Conservation (phyloP, 37 sponge, comb jelly and placozoan species). For the Halisarca cf. caerulea region DNA sequence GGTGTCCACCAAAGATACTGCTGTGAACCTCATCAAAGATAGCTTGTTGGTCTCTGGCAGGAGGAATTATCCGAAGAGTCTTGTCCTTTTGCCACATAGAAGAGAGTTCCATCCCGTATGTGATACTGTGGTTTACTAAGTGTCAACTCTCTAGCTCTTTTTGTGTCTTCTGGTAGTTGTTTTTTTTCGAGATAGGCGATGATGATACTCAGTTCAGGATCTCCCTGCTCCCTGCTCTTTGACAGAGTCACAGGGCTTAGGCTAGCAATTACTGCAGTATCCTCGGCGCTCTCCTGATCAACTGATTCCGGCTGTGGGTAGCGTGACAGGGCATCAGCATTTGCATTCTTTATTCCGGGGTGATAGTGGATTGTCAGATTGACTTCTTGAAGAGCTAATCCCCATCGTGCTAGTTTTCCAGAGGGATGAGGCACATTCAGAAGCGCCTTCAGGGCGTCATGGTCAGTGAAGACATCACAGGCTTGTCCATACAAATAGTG, state of each 20-base stretch:
- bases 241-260: background rate
- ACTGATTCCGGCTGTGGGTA: background rate
- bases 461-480: conserved; percentile 23
- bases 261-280: too few species aligned
- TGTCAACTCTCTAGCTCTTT: background rate
- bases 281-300: too few species aligned
- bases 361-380: conserved; percentile 6
- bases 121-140: background rate
- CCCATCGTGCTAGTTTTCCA: conserved; percentile 33
- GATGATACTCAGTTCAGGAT: conserved; percentile 6
- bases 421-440: conserved; percentile 30
- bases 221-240: conserved; percentile 9
- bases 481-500: conserved; percentile 30
- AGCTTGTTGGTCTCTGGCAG: background rate
- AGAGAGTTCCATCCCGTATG: conserved; percentile 31
- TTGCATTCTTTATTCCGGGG: background rate
- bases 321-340: conserved; percentile 32
- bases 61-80: conserved; percentile 15
- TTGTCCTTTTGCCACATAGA: conserved; percentile 17
- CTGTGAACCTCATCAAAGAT: conserved; percentile 27
- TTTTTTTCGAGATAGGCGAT: conserved; percentile 17
- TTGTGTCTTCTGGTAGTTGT: conserved; percentile 22
- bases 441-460: conserved; percentile 22
- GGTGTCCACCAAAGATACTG: conserved; percentile 41
- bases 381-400: conserved; percentile 23